Conservation (phyloP, 2,797 vertebrate species). For the Brotula barbata region DNA sequence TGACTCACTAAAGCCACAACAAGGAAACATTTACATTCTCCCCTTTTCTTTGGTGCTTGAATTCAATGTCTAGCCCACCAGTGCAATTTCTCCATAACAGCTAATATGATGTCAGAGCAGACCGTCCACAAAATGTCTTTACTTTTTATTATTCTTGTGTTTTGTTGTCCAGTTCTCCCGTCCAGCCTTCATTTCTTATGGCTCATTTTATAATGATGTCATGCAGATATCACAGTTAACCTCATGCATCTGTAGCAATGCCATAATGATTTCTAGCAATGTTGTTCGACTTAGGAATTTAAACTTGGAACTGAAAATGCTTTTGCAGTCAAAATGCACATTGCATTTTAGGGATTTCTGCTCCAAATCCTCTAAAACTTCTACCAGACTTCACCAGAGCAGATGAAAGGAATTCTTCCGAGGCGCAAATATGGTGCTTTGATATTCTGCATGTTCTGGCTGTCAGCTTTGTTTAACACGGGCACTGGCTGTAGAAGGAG, state of each 20-base stretch:
- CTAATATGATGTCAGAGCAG: not conserved
- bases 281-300: not conserved
- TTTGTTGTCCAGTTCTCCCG: not conserved
- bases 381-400: conserved; percentile 34
- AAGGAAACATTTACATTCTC: not conserved
- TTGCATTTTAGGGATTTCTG: conserved; percentile 13
- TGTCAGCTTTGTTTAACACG: conserved; percentile 23
- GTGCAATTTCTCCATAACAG: not conserved
- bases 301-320: not conserved
- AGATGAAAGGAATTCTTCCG: conserved; percentile 48
- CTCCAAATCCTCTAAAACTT: conserved; percentile 43
- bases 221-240: not conserved
- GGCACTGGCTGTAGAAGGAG: conserved; percentile 33
- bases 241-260: not conserved
- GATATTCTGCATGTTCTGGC: conserved; percentile 25
- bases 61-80: too few species aligned
- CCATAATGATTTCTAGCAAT: not conserved
- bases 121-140: not conserved
- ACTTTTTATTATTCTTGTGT: not conserved
- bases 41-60: not conserved
- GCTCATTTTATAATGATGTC: not conserved
- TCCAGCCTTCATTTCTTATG: not conserved
- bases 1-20: too few species aligned
- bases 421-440: conserved; percentile 45
- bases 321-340: conserved; percentile 6